A percentile compares a stretch with the other conserved stretches of the same genome.
These are phyloP conservation scores for Caretta caretta DNA, from an alignment of 2,113 vertebrate species.

Conservation along the genomic window DNA sequence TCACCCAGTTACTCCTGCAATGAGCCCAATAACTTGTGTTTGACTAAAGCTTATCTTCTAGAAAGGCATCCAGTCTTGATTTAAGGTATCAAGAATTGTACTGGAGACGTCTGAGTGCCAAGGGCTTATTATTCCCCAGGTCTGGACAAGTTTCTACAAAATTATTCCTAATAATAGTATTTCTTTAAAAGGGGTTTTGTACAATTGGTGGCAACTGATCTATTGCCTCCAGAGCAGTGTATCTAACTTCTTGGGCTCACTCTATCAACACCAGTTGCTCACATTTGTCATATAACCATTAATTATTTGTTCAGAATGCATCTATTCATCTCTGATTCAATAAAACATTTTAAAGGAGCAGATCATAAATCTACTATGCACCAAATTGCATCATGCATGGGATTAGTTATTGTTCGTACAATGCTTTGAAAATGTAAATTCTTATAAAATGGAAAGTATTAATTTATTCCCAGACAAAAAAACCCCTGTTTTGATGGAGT, in stretches of 20 bases:
- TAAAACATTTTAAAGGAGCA: not conserved
- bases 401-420: not conserved
- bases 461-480: slow-evolving; percentile 27
- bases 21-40: not conserved
- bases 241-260: not conserved
- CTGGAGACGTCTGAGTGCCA: not conserved
- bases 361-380: not conserved
- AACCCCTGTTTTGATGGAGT: not conserved
- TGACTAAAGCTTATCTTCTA: not conserved
- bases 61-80: not conserved
- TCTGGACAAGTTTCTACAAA: slow-evolving; percentile 59
- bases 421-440: slow-evolving; percentile 26
- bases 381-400: not conserved
- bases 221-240: slow-evolving; percentile 8
- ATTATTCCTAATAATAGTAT: slow-evolving; percentile 49
- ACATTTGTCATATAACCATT: slow-evolving; percentile 6
- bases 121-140: not conserved
- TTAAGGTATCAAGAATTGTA: not conserved
- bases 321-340: not conserved
- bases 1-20: not conserved
- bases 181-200: slow-evolving; percentile 33
- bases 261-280: not conserved
- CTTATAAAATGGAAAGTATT: not conserved
- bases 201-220: slow-evolving; percentile 37
- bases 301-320: slow-evolving; percentile 11